A percentile compares a stretch with the other conserved stretches of the same genome.
Conservation (phyloP, 2,797 vertebrate genomes). For the Micrastur ruficollis region DNA sequence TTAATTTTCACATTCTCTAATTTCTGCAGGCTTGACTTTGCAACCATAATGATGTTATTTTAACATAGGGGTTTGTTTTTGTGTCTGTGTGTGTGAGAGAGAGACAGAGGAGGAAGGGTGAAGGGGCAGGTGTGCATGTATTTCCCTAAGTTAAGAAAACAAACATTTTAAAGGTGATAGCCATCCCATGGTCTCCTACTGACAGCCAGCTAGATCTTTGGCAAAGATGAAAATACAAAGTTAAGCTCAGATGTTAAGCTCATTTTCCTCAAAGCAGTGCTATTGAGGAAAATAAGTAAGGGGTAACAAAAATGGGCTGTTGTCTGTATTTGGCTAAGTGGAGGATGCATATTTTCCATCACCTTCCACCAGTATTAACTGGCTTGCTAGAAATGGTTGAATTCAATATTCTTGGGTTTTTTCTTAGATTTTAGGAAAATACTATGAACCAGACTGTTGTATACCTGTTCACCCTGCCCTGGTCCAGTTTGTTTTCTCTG, state of each 20-base stretch:
- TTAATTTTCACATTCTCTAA: slow-evolving; percentile 57
- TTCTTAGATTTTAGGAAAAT: neutral
- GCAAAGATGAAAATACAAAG: neutral
- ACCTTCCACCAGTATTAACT: neutral
- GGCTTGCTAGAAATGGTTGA: neutral
- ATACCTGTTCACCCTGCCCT: neutral
- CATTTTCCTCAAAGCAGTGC: neutral
- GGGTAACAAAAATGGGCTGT: neutral
- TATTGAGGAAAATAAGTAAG: neutral
- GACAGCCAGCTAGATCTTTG: neutral
- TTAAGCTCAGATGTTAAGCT: neutral
- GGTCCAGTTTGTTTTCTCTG: neutral
- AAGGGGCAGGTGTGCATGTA: neutral
- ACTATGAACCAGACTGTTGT: no score
- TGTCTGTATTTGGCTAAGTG: neutral
- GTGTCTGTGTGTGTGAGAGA: neutral
- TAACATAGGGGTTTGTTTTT: neutral
- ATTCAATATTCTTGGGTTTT: neutral
- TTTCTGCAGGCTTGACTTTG: slow-evolving; percentile 51
- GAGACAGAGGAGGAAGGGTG: neutral
- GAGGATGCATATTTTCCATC: neutral
- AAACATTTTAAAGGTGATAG: neutral
- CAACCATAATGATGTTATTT: slow-evolving; percentile 29
- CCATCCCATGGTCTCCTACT: neutral
- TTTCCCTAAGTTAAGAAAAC: neutral